phyloP scores from a whole-genome alignment of 2,113 vertebrate genomes.

The Athene cunicularia region DNA sequence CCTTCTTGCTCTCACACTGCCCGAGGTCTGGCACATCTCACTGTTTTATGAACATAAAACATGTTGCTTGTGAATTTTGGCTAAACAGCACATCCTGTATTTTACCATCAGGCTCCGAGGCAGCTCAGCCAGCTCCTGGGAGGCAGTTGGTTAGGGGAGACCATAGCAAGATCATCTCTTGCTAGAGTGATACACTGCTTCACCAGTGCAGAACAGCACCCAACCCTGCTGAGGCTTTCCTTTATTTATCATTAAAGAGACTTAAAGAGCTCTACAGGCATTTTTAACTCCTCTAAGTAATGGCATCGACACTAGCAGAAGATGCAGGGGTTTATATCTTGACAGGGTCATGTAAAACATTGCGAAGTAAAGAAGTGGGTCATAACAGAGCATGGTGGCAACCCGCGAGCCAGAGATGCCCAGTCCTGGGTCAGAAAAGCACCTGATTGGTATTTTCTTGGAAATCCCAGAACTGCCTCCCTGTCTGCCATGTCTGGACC shows the following conservation, averaged over 20 bases:
- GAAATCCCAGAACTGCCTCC: not conserved
- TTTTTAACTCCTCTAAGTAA: not conserved
- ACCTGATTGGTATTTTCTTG: not conserved
- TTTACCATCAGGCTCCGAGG: not conserved
- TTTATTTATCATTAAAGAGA: not conserved
- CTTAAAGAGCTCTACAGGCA: not conserved
- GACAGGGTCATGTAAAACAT: not conserved
- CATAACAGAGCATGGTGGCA: not conserved
- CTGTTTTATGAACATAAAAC: not conserved
- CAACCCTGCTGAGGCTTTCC: not conserved
- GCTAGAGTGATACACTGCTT: not conserved
- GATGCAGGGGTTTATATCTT: not conserved
- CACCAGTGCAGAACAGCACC: not conserved
- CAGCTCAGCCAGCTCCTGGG: not conserved
- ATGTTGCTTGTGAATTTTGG: not conserved
- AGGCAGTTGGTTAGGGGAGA: not conserved
- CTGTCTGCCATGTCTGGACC: not conserved
- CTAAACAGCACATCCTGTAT: not conserved
- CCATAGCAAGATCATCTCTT: not conserved
- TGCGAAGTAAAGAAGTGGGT: not conserved
- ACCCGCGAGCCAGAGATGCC: rapidly evolving
- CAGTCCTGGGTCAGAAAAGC: not conserved
- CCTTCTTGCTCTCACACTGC: not conserved
- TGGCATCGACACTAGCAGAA: rapidly evolving
- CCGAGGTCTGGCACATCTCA: not conserved